Conservation (phyloP, 1,140 invertebrate genomes). For the Sycobia sp. region DNA sequence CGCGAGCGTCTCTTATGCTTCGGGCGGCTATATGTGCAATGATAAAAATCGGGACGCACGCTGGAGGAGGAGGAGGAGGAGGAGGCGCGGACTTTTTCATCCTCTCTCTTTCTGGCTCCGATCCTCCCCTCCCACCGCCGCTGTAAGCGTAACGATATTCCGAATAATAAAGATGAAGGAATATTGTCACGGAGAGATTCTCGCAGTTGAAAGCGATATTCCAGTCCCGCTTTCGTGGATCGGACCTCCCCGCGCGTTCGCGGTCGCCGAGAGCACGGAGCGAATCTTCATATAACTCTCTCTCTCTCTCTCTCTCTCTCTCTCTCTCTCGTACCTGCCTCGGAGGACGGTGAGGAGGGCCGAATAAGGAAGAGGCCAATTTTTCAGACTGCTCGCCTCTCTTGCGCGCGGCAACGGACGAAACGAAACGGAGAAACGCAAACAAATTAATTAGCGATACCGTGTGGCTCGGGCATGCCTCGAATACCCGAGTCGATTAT, state of each 20-base stretch:
- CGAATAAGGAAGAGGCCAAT: constrained; percentile 29
- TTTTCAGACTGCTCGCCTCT: constrained; percentile 6
- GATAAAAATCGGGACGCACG: constrained; percentile 6
- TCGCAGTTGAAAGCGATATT: constrained; percentile 1
- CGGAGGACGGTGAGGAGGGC: no score
- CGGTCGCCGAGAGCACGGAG: no score
- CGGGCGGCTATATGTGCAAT: not conserved
- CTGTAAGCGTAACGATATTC: not conserved
- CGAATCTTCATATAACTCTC: no score
- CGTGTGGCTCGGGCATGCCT: not conserved
- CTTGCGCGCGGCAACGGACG: not conserved
- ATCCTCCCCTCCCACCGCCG: not conserved
- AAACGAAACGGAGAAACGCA: not conserved
- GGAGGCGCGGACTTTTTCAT: not conserved
- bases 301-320: no score
- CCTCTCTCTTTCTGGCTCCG: not conserved
- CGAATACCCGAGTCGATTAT: constrained; percentile 15
- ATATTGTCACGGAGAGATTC: no score
- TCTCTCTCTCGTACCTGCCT: no score
- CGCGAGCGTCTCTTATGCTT: no score
- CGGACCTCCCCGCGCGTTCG: constrained; percentile 1
- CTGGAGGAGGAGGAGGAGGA: no score
- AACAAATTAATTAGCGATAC: constrained; percentile 31
- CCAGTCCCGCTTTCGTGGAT: constrained; percentile 21
- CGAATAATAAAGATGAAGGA: constrained; percentile 2